Evolutionary conservation across 2,888 invertebrate species (phyloP), one percentile per base, ranked within the genome.

Genomic region (Lepidocyrtinus sp.): DNA sequence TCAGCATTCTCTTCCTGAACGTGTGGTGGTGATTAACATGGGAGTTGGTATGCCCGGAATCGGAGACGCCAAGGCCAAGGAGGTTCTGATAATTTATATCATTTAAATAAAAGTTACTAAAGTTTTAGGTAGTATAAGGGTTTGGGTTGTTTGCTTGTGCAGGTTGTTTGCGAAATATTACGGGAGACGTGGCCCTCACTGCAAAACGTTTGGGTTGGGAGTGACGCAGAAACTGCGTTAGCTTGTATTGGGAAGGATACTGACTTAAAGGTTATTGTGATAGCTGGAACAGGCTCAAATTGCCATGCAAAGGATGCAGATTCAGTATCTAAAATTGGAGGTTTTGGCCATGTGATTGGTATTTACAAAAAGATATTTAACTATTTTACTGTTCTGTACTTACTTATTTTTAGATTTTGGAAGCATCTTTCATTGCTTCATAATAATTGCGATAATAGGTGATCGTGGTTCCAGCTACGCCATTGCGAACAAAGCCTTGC

Each of bases 21-120:
- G 22, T 55, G n/a, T 62, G 17, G 2, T 0, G 0, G 24, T 86
- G n/a, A 3, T 15, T 7, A 74, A 69, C 25, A 17, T 84, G 15
- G 84, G 83, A 3, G 76, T 85, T 63, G 86, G 84, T 19, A 84
- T 86, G 85, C 84, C 86, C 1, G 86, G 86, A 1, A 82, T 86
- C 67, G 59, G 84, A 5, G 75, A 76, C 3, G 76, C 64, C 0
- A 24, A 46, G 3, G 84, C 84, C 21, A 81, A 82, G 67, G 62
- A 78, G 55, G 86, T 86, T 79, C 68, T n/a, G 50, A 12, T n/a
- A 46, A 24, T 17, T 9, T 63, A 22, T 12, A 50, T 15, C 1
- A 17, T 45, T 63, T 24, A 3, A 21, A 22, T 45, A 3, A 26
- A 46, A n/a, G 19, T 24, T 73, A 25, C 21, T 67, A 19, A 7